Conservation (phyloP, 2,113 vertebrate genomes). For the Lipophrys pholis region DNA sequence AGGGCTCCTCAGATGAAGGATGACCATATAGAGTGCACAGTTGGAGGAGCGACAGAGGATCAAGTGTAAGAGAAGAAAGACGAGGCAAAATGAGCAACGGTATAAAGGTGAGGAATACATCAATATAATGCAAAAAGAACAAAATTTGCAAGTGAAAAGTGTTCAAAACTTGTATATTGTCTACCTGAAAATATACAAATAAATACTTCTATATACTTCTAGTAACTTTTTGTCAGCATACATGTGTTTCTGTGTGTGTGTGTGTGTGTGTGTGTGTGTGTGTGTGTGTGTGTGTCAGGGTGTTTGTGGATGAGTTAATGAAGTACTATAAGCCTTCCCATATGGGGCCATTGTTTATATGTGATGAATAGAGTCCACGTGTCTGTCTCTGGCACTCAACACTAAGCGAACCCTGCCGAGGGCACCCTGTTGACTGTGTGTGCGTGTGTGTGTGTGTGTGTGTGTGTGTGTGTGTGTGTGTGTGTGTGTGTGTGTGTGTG, state of each 20-base stretch:
- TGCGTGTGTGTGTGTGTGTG: slow-evolving; percentile 57
- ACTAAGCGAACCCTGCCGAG: slow-evolving; percentile 75
- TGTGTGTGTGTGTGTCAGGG: slow-evolving; percentile 23
- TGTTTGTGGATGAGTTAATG: slow-evolving; percentile 63
- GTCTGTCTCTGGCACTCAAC: slow-evolving; percentile 74
- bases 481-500: slow-evolving; percentile 33
- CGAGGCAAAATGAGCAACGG: slow-evolving; percentile 1
- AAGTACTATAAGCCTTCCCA: slow-evolving; percentile 65
- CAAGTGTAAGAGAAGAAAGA: slow-evolving; percentile 21
- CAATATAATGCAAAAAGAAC: neutral
- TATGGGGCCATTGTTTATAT: slow-evolving; percentile 80
- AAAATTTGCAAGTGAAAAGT: neutral
- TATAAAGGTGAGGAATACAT: neutral
- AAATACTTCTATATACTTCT: neutral
- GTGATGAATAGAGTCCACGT: slow-evolving; percentile 81
- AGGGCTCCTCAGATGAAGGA: slow-evolving; percentile 63
- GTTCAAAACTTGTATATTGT: neutral
- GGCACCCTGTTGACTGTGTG: slow-evolving; percentile 77
- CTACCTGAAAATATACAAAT: neutral
- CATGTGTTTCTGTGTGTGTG: slow-evolving; percentile 13
- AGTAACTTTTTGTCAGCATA: slow-evolving; percentile 21
- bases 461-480: slow-evolving; percentile 38
- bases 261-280: slow-evolving; percentile 43
- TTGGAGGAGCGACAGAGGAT: slow-evolving; percentile 30
- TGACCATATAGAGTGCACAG: slow-evolving; percentile 61